Percentiles rank a stretch among this genome's conserved stretches.
phyloP scores from a whole-genome alignment of 2,797 vertebrate species.

The Sebastiscus tertius region DNA sequence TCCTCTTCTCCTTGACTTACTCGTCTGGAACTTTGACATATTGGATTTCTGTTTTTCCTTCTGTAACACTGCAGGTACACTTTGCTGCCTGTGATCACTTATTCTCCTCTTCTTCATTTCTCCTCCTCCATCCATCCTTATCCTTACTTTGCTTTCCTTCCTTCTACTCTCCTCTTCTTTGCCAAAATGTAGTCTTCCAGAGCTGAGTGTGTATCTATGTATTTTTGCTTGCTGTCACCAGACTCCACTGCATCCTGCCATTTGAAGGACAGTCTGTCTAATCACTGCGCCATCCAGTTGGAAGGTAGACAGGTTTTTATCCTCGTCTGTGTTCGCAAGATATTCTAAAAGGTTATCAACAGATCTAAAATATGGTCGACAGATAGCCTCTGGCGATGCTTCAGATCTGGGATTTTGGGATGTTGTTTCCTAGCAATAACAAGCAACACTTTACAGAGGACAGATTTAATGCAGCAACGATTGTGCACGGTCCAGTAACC shows the following conservation, averaged over 20 bases:
- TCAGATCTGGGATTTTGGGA: conserved; percentile 15
- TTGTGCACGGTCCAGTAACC: not conserved
- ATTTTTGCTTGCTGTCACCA: conserved; percentile 12
- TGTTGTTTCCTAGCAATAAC: conserved; percentile 28
- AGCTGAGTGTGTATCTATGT: not conserved
- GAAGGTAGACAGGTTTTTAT: not conserved
- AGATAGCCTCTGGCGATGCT: not conserved
- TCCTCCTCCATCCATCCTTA: not conserved
- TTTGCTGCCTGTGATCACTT: conserved; percentile 1
- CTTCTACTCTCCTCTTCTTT: not conserved
- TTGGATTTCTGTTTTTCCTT: conserved; percentile 31
- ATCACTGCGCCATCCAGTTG: conserved; percentile 17
- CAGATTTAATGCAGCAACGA: not conserved
- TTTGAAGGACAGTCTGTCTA: conserved; percentile 14
- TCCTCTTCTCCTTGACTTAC: conserved; percentile 24
- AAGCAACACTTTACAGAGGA: conserved; percentile 19
- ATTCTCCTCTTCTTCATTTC: conserved; percentile 15
- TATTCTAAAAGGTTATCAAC: conserved; percentile 24
- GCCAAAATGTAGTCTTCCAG: not conserved
- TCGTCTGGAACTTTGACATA: conserved; percentile 36
- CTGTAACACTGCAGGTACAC: not conserved
- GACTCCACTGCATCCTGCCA: conserved; percentile 22
- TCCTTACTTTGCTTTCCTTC: not conserved
- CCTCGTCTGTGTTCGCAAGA: not conserved
- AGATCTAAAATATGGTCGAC: conserved; percentile 8